These are phyloP conservation scores for Zapornia atra DNA, from an alignment of 2,113 vertebrate genomes.

Conservation along the genomic window DNA sequence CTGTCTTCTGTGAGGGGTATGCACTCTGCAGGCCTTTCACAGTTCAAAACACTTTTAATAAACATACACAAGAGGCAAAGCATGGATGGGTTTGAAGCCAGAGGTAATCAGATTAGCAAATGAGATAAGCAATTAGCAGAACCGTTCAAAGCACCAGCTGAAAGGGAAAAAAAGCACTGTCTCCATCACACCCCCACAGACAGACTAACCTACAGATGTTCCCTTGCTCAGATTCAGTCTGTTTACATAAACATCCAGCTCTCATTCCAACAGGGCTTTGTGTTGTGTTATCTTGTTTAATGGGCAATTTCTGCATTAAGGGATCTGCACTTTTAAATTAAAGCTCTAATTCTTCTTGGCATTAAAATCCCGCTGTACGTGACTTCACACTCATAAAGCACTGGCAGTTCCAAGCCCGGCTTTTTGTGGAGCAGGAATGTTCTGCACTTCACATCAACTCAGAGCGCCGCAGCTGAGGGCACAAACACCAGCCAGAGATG, in stretches of 20 bases:
- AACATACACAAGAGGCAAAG: neutral
- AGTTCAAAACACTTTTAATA: slow-evolving; percentile 14
- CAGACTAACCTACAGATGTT: neutral
- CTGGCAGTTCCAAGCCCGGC: slow-evolving; percentile 8
- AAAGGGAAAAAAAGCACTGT: neutral
- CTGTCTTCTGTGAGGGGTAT: neutral
- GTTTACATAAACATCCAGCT: neutral
- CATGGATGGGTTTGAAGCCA: neutral
- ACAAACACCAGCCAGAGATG: neutral
- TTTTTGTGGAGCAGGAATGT: neutral
- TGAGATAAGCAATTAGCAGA: slow-evolving; percentile 30
- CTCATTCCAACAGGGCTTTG: slow-evolving; percentile 11
- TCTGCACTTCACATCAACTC: neutral
- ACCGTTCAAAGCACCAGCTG: slow-evolving; percentile 4
- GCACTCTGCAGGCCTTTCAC: slow-evolving; percentile 11
- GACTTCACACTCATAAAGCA: slow-evolving; percentile 59
- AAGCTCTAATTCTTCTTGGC: slow-evolving; percentile 68
- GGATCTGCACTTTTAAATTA: neutral
- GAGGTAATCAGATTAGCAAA: slow-evolving; percentile 12
- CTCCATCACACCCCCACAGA: neutral
- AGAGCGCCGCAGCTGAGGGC: neutral
- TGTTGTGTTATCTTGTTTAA: slow-evolving; percentile 36
- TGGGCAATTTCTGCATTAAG: slow-evolving; percentile 67
- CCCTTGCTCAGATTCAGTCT: neutral
- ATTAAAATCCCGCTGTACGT: slow-evolving; percentile 41